Percentiles rank a stretch among this genome's conserved stretches.
phyloP scores from a whole-genome alignment of 2,113 vertebrate genomes.

The Nerophis lumbriciformis region DNA sequence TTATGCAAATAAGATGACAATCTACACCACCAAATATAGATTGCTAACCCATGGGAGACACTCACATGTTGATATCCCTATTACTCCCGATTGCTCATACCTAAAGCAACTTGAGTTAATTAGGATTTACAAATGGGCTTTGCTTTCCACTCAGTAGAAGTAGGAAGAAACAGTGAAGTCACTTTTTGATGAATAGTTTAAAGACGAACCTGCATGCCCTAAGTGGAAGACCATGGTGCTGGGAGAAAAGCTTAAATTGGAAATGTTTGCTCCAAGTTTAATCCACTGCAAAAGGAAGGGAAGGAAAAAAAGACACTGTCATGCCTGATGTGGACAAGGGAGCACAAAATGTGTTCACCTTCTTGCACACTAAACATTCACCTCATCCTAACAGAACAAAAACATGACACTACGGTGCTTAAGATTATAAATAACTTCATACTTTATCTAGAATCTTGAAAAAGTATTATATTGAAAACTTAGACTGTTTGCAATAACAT shows the following conservation, averaged over 20 bases:
- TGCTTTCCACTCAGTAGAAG: no score
- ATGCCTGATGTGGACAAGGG: slow-evolving; percentile 42
- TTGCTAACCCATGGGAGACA: no score
- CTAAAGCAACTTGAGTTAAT: no score
- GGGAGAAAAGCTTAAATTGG: slow-evolving; percentile 93
- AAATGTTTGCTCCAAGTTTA: slow-evolving; percentile 95
- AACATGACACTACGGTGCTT: slow-evolving; percentile 31
- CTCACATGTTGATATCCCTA: no score
- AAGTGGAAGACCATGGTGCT: slow-evolving; percentile 93
- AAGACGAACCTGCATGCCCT: slow-evolving; percentile 88
- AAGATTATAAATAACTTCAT: slow-evolving; percentile 24
- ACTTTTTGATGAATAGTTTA: no score
- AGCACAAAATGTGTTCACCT: slow-evolving; percentile 34
- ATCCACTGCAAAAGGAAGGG: slow-evolving; percentile 80
- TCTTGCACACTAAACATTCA: slow-evolving; percentile 26
- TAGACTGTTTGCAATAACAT: slow-evolving; percentile 9
- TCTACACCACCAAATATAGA: no score
- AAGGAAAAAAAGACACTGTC: slow-evolving; percentile 33
- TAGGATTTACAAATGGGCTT: no score
- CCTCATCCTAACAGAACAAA: slow-evolving; percentile 24
- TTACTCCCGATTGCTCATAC: no score
- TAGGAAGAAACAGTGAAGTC: no score
- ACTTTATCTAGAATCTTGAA: slow-evolving; percentile 14
- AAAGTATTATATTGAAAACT: slow-evolving; percentile 30
- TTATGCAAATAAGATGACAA: no score